These are phyloP conservation scores for Cataglyphis altisquamis DNA, from an alignment of 2,888 invertebrate genomes.

Conservation along the genomic window DNA sequence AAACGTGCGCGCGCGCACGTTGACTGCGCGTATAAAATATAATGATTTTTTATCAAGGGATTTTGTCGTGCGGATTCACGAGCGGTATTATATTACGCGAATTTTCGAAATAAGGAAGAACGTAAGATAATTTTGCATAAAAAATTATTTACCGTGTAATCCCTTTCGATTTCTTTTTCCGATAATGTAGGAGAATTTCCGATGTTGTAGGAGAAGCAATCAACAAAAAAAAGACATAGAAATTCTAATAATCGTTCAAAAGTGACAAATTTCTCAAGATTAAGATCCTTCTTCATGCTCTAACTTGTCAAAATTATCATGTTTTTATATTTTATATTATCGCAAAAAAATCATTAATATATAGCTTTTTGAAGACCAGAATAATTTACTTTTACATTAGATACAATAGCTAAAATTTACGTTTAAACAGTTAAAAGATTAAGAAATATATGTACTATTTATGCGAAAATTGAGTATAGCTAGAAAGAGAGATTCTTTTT, in stretches of 20 bases:
- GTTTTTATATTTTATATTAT: neutral
- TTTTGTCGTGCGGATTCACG: neutral
- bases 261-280: neutral
- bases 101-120: neutral
- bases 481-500: slow-evolving; percentile 22
- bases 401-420: neutral
- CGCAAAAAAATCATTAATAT: neutral
- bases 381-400: neutral
- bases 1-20: neutral
- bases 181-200: neutral
- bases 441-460: neutral
- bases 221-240: neutral
- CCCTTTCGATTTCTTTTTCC: neutral
- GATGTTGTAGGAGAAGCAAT: neutral
- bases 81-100: neutral
- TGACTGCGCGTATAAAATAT: slow-evolving; percentile 16
- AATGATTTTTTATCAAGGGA: slow-evolving; percentile 38
- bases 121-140: neutral
- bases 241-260: neutral
- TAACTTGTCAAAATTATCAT: neutral
- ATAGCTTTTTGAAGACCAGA: neutral
- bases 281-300: neutral
- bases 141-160: neutral
- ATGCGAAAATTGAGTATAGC: slow-evolving; percentile 8
- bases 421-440: neutral